Percentiles rank a stretch among this genome's conserved stretches.
phyloP scores from a whole-genome alignment of 2,113 vertebrate genomes.

The Tachysurus vachellii region DNA sequence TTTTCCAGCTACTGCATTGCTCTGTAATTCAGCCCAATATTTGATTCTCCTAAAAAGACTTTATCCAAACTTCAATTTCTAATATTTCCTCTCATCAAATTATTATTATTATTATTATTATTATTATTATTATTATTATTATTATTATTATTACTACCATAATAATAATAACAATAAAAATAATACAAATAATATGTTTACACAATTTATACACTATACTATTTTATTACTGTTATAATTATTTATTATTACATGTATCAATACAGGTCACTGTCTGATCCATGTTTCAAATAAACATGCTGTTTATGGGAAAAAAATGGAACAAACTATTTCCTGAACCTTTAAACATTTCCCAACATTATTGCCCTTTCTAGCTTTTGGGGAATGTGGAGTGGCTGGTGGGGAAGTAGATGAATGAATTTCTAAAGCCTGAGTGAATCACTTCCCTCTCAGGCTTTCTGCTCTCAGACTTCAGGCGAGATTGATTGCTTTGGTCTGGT shows the following conservation, averaged over 20 bases:
- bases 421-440: slow-evolving; percentile 57
- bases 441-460: slow-evolving; percentile 37
- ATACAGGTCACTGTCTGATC: background rate
- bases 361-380: slow-evolving; percentile 47
- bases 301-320: background rate
- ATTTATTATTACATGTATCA: background rate
- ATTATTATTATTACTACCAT: background rate
- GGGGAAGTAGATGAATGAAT: slow-evolving; percentile 54
- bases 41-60: background rate
- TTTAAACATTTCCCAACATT: no score
- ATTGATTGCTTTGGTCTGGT: slow-evolving; percentile 56
- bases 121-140: background rate
- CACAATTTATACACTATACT: no score
- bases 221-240: background rate
- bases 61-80: background rate
- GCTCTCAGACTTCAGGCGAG: slow-evolving; percentile 43
- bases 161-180: background rate
- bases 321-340: background rate
- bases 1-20: background rate
- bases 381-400: slow-evolving; percentile 48
- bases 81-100: background rate
- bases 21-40: background rate
- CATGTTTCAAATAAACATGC: background rate
- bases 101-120: background rate
- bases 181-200: no score